These are phyloP conservation scores for Trematomus loennbergii DNA, from an alignment of 2,113 vertebrate species.

Conservation along the genomic window DNA sequence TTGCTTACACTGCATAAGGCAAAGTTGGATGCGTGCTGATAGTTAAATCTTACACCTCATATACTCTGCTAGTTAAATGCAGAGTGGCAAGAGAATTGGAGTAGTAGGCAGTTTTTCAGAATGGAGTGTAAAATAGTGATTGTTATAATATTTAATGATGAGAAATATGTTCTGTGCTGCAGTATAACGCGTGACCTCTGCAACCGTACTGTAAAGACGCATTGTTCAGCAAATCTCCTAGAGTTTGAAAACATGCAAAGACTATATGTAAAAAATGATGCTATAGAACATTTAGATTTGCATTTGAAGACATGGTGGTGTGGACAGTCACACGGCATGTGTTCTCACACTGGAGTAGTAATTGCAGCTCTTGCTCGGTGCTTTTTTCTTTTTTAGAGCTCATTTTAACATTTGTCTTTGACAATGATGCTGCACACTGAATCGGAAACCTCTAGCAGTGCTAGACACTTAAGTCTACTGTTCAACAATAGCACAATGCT, in stretches of 20 bases:
- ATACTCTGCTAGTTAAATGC: slow-evolving; percentile 64
- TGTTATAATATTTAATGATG: slow-evolving; percentile 46
- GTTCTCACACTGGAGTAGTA: slow-evolving; percentile 14
- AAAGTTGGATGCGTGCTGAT: slow-evolving; percentile 47
- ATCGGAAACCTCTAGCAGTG: slow-evolving; percentile 65
- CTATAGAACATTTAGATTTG: slow-evolving; percentile 9
- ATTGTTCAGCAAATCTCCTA: neutral
- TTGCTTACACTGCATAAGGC: slow-evolving; percentile 65
- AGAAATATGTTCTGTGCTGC: slow-evolving; percentile 30
- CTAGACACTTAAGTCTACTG: slow-evolving; percentile 70
- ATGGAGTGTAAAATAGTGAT: slow-evolving; percentile 24
- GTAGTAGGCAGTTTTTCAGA: slow-evolving; percentile 49
- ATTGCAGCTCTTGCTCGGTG: slow-evolving; percentile 4
- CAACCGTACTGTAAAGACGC: slow-evolving; percentile 34
- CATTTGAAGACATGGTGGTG: neutral
- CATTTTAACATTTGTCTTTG: slow-evolving; percentile 68
- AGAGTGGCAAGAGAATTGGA: slow-evolving; percentile 43
- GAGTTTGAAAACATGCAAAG: slow-evolving; percentile 17
- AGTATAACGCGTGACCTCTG: slow-evolving; percentile 3
- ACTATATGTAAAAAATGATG: neutral
- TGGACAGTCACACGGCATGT: neutral
- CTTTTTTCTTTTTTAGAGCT: slow-evolving; percentile 60
- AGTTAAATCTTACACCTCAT: slow-evolving; percentile 65
- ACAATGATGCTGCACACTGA: slow-evolving; percentile 58
- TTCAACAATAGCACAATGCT: slow-evolving; percentile 59